These are phyloP conservation scores for Opisthocomus hoazin DNA, from an alignment of 2,113 vertebrate genomes.

Conservation along the genomic window DNA sequence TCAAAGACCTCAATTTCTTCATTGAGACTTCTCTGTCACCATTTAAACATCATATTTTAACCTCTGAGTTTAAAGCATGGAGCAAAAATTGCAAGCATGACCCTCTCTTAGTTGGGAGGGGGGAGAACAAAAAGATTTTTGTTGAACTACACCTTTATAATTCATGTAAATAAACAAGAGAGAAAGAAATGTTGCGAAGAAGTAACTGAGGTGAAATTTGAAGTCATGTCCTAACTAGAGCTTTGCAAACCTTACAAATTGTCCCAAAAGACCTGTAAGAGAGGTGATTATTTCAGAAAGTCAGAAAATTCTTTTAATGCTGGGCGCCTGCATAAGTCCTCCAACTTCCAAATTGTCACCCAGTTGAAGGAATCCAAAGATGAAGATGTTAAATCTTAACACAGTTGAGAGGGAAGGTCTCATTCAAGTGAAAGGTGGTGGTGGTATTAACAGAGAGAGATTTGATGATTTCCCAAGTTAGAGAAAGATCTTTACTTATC, in stretches of 20 bases:
- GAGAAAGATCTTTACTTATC: background rate
- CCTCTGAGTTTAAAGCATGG: conserved; percentile 59
- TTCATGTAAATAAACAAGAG: conserved; percentile 37
- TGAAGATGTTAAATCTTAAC: background rate
- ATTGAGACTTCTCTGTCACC: conserved; percentile 62
- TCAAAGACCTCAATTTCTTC: conserved; percentile 71
- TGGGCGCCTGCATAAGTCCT: background rate
- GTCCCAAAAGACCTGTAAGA: background rate
- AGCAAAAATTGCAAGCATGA: conserved; percentile 62
- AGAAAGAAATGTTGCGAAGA: background rate
- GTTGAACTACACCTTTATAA: conserved; percentile 22
- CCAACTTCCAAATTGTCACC: background rate
- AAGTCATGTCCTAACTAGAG: background rate
- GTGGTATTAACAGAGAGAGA: background rate
- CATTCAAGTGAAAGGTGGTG: background rate
- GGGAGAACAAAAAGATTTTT: background rate
- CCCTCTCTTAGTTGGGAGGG: background rate
- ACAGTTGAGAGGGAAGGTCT: background rate
- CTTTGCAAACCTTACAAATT: background rate
- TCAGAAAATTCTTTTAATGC: background rate
- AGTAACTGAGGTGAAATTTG: conserved; percentile 43
- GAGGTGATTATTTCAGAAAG: background rate
- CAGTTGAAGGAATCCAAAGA: background rate
- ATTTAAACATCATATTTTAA: conserved; percentile 65
- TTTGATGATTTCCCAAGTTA: background rate